Evolutionary conservation across 2,888 invertebrate species (phyloP).

Genomic region (Mamestra brassicae): DNA sequence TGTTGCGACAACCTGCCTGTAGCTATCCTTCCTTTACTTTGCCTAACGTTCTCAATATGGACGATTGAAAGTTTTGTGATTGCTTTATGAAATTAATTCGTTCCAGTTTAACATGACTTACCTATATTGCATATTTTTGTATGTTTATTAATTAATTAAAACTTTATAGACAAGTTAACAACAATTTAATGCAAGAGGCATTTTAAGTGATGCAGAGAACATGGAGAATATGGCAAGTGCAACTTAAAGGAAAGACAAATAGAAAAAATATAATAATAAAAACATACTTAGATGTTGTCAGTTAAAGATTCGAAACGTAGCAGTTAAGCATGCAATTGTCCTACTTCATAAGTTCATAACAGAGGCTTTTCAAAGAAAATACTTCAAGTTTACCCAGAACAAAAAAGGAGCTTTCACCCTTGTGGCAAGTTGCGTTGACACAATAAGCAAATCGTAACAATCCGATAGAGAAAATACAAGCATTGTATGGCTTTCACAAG

Average conservation of each 20-base stretch:
- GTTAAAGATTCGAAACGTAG: too few species aligned
- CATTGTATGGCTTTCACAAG: constrained; percentile 34
- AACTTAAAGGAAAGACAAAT: not conserved
- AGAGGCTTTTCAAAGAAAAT: not conserved
- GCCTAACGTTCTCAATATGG: not conserved
- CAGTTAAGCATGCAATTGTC: too few species aligned
- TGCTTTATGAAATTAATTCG: not conserved
- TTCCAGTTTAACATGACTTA: not conserved
- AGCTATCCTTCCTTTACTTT: not conserved
- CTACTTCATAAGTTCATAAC: not conserved
- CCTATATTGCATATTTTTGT: not conserved
- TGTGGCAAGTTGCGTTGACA: not conserved
- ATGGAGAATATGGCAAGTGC: too few species aligned
- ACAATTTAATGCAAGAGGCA: too few species aligned
- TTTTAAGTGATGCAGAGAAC: too few species aligned
- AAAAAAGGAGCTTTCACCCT: not conserved
- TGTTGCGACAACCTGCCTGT: constrained; percentile 13
- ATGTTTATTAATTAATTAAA: too few species aligned
- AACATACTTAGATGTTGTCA: too few species aligned
- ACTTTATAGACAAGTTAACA: too few species aligned
- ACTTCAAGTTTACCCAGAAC: not conserved
- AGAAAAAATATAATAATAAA: too few species aligned
- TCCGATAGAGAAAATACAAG: constrained; percentile 43
- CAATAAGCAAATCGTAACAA: constrained; percentile 21
- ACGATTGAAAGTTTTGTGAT: not conserved